Evolutionary conservation across 2,888 invertebrate species (phyloP), one percentile per base, ranked within the genome.

Genomic region (Tenthredo scrophulariae): DNA sequence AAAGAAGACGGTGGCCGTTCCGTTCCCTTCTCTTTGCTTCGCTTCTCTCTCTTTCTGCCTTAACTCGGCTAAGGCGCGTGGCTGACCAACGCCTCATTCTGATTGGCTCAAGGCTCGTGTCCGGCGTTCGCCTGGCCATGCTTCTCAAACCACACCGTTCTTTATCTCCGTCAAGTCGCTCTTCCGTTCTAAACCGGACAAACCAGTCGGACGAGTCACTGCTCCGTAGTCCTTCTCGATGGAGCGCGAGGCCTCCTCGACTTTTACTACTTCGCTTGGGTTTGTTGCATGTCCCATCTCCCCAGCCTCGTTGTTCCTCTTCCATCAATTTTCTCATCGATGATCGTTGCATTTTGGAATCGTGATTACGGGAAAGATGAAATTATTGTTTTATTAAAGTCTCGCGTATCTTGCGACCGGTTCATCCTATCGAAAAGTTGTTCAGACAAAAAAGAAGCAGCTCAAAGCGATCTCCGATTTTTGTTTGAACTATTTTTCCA

Each of bases 21-120:
- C n/a, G 18, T 33, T 77, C 33, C 77, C 18, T 77, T 43, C 46
- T 22, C 26, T 22, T 18, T 9, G 7, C n/a, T 26, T 50, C 13
- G 6, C 37, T 18, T 26, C 75, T 29, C 50, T 50, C 75, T 77
- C 54, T 80, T n/a, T 62, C 80, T 54, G 37, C 26, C 40, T 37
- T 62, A 3, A 22, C 80, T 80, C 62, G 80, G 62, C 62, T 62
- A 80, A 80, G 80, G 90, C 93, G 93, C 93, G 93, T 92, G 93
- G 93, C 93, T 91, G 90, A 88, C 82, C 88, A 88, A 91, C 90
- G 90, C 89, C 92, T 92, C 90, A 92, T 90, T 91, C 92, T 93
- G 93, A 93, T 93, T 93, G 93, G 93, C 93, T 91, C 91, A 88
- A 91, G 93, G 93, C 93, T 93, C 93, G 93, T 93, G 93, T 92